Percentiles rank a stretch among this genome's conserved stretches.
Conservation (phyloP, 2,113 vertebrate species). For the Bambusicola thoracicus region DNA sequence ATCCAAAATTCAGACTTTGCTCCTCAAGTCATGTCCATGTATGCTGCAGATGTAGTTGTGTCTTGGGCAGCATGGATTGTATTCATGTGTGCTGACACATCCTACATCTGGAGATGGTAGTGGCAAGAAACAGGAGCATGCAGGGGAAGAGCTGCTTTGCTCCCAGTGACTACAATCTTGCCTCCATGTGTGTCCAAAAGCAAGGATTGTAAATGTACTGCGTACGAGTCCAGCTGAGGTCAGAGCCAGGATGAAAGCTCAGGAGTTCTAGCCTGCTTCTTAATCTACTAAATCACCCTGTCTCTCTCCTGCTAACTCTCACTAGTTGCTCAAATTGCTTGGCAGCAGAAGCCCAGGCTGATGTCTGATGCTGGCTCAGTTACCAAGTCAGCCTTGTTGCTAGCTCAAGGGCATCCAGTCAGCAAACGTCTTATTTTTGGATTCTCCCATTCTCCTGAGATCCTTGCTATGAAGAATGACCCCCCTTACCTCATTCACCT, state of each 20-base stretch:
- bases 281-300: slow-evolving; percentile 51
- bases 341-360: slow-evolving; percentile 50
- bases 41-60: background rate
- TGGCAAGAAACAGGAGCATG: accelerated
- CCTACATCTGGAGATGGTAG: background rate
- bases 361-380: slow-evolving; percentile 60
- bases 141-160: background rate
- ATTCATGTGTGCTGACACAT: accelerated
- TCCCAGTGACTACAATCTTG: background rate
- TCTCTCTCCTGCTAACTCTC: background rate
- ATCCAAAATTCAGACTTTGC: background rate
- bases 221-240: background rate
- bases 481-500: slow-evolving; percentile 75
- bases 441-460: slow-evolving; percentile 61
- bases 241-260: slow-evolving; percentile 10
- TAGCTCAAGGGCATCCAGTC: slow-evolving; percentile 76
- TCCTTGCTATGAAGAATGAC: slow-evolving; percentile 45
- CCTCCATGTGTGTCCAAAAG: background rate
- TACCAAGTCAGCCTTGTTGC: slow-evolving; percentile 56
- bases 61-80: background rate
- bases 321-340: slow-evolving; percentile 32
- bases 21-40: background rate
- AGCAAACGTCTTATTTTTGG: slow-evolving; percentile 77
- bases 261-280: slow-evolving; percentile 31
- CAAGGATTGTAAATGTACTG: background rate